These are phyloP conservation scores for Coracias cyanogaster DNA, from an alignment of 2,797 vertebrate species.

Conservation along the genomic window DNA sequence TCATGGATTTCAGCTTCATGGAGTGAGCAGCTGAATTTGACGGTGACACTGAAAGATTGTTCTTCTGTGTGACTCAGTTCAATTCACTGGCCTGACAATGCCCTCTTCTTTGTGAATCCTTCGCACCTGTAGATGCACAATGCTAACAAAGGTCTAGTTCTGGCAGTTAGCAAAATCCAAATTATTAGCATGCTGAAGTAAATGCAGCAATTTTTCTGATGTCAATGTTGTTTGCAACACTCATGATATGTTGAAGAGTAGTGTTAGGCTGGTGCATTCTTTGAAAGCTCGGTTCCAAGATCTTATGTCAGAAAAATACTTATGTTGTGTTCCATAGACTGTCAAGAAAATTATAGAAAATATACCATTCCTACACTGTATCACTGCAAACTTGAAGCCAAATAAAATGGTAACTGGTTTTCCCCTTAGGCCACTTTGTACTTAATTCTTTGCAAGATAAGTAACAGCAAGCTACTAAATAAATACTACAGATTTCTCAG, in stretches of 20 bases:
- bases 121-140: constrained; percentile 71
- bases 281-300: not conserved
- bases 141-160: constrained; percentile 56
- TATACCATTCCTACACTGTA: not conserved
- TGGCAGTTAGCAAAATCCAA: constrained; percentile 18
- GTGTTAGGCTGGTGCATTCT: not conserved
- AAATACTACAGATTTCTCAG: not conserved
- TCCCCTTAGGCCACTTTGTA: not conserved
- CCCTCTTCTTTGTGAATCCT: constrained; percentile 21
- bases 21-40: constrained; percentile 56
- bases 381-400: not conserved
- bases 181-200: not conserved
- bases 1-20: constrained; percentile 57
- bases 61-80: constrained; percentile 27
- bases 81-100: constrained; percentile 49
- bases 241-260: not conserved
- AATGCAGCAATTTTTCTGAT: constrained; percentile 28
- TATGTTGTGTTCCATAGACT: not conserved
- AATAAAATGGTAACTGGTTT: not conserved
- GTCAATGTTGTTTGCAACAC: not conserved
- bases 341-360: not conserved
- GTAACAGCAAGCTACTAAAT: not conserved
- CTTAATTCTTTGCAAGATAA: not conserved
- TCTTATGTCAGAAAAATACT: not conserved
- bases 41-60: constrained; percentile 37